Percentiles rank a stretch among this genome's conserved stretches.
Conservation (phyloP, 92 coral and sea anemone genomes). For the Nematostella vectensis region DNA sequence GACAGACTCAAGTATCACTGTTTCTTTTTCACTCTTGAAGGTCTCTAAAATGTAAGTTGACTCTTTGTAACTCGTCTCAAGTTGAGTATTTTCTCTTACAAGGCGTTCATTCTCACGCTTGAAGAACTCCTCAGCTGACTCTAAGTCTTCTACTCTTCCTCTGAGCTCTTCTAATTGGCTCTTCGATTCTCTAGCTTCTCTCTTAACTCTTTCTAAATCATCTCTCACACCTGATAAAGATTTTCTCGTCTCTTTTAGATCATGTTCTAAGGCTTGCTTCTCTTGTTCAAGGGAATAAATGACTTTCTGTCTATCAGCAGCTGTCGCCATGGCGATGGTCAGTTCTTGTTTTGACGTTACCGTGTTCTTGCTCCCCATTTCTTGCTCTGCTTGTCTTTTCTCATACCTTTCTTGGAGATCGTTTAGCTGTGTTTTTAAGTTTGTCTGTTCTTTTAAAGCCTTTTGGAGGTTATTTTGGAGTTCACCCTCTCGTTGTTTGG, state of each 20-base stretch:
- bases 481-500: slow-evolving; percentile 37
- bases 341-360: slow-evolving; percentile 39
- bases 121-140: slow-evolving; percentile 21
- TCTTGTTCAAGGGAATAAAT: slow-evolving; percentile 47
- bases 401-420: slow-evolving; percentile 51
- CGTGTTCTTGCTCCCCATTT: slow-evolving; percentile 30
- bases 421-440: slow-evolving; percentile 52
- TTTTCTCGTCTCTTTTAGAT: slow-evolving; percentile 39
- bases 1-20: slow-evolving; percentile 34
- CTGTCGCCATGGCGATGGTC: slow-evolving; percentile 27
- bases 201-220: slow-evolving; percentile 26
- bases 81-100: slow-evolving; percentile 22
- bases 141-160: slow-evolving; percentile 32
- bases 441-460: slow-evolving; percentile 44
- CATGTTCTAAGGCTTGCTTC: slow-evolving; percentile 39
- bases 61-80: slow-evolving; percentile 50
- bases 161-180: slow-evolving; percentile 29
- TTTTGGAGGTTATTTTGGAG: slow-evolving; percentile 46
- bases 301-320: slow-evolving; percentile 34
- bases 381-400: slow-evolving; percentile 30
- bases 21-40: slow-evolving; percentile 40
- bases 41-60: slow-evolving; percentile 42
- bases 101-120: slow-evolving; percentile 44
- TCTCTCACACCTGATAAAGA: slow-evolving; percentile 29
- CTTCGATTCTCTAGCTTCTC: slow-evolving; percentile 37